Conservation (phyloP, 1,140 invertebrate genomes). For the Lethrus apterus region DNA sequence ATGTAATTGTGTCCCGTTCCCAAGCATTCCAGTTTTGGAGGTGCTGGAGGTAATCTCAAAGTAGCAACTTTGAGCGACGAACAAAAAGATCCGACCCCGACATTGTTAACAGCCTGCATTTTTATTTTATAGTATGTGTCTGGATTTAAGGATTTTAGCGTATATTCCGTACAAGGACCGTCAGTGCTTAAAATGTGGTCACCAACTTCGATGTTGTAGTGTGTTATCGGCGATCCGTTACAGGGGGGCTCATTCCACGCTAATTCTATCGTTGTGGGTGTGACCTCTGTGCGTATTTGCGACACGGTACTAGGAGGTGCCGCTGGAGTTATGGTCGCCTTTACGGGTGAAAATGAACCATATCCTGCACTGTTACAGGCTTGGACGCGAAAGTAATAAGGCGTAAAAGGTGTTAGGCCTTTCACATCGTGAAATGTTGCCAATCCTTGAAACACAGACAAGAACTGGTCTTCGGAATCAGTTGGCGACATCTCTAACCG, state of each 20-base stretch:
- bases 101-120: slow-evolving; percentile 72
- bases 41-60: slow-evolving; percentile 64
- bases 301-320: slow-evolving; percentile 64
- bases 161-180: slow-evolving; percentile 45
- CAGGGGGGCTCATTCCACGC: slow-evolving; percentile 63
- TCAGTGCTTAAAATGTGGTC: slow-evolving; percentile 54
- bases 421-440: slow-evolving; percentile 58
- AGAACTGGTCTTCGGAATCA: slow-evolving; percentile 41
- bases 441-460: slow-evolving; percentile 51
- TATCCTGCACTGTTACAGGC: slow-evolving; percentile 70
- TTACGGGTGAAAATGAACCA: slow-evolving; percentile 60
- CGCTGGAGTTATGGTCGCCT: slow-evolving; percentile 58
- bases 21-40: slow-evolving; percentile 66
- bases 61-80: slow-evolving; percentile 62
- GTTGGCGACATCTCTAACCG: slow-evolving; percentile 60
- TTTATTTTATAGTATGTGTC: slow-evolving; percentile 61
- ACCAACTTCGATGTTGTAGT: slow-evolving; percentile 66
- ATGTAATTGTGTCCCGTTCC: slow-evolving; percentile 68
- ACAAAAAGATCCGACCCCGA: slow-evolving; percentile 74
- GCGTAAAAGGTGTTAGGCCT: slow-evolving; percentile 60
- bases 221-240: slow-evolving; percentile 64
- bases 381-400: slow-evolving; percentile 71
- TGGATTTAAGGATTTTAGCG: slow-evolving; percentile 46
- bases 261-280: slow-evolving; percentile 58
- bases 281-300: slow-evolving; percentile 51